phyloP scores from a whole-genome alignment of 2,888 invertebrate genomes.

The Keiferia lycopersicella region DNA sequence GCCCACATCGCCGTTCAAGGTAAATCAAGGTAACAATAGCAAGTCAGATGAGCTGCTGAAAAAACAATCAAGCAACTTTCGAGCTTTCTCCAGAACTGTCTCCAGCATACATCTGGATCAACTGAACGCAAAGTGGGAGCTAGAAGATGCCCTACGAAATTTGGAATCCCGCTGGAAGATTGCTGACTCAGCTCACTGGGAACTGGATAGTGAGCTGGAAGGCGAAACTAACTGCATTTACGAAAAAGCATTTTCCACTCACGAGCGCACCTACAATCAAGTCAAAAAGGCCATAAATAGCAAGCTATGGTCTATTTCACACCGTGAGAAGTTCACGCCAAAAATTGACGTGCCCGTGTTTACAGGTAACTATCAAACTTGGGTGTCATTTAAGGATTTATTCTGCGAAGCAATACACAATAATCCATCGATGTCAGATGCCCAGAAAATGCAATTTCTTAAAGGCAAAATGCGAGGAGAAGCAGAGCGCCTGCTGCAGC shows the following conservation, averaged over 20 bases:
- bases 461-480: slow-evolving; percentile 35
- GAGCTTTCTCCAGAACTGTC: slow-evolving; percentile 29
- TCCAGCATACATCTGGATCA: slow-evolving; percentile 28
- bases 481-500: slow-evolving; percentile 34
- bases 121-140: slow-evolving; percentile 32
- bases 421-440: slow-evolving; percentile 32
- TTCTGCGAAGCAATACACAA: slow-evolving; percentile 36
- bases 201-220: slow-evolving; percentile 32
- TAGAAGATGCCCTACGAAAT: slow-evolving; percentile 30
- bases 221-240: slow-evolving; percentile 32
- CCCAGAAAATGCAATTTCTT: slow-evolving; percentile 36
- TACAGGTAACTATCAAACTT: slow-evolving; percentile 33
- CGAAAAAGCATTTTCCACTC: slow-evolving; percentile 30
- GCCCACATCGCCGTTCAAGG: background rate
- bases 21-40: background rate
- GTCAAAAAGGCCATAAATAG: slow-evolving; percentile 33
- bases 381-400: slow-evolving; percentile 34
- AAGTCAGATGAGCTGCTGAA: slow-evolving; percentile 21
- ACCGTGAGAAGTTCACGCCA: slow-evolving; percentile 34
- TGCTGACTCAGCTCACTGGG: slow-evolving; percentile 33
- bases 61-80: slow-evolving; percentile 28
- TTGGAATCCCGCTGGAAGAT: slow-evolving; percentile 31
- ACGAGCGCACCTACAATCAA: slow-evolving; percentile 32
- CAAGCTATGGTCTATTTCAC: slow-evolving; percentile 33
- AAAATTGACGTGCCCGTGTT: slow-evolving; percentile 34